Evolutionary conservation across 2,113 vertebrate species (phyloP).

Genomic region (Hippocampus zosterae): DNA sequence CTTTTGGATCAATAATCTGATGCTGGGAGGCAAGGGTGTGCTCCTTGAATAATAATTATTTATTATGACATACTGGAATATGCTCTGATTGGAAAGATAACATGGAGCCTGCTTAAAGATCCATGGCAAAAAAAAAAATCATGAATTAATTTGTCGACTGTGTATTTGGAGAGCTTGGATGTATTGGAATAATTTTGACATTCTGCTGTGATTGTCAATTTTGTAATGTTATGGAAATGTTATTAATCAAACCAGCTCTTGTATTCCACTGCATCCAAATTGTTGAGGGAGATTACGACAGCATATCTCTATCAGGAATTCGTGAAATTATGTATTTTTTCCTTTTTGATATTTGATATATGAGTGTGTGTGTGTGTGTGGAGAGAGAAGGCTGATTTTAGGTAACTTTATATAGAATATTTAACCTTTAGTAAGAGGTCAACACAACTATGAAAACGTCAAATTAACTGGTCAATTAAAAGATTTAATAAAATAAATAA

Average conservation of each 20-base stretch:
- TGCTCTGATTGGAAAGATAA: neutral
- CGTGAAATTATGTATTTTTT: no score
- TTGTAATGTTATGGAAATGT: neutral
- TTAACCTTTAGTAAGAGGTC: no score
- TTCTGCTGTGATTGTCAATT: neutral
- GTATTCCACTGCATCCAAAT: neutral
- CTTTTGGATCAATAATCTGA: constrained; percentile 2
- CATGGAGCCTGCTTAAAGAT: neutral
- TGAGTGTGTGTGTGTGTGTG: no score
- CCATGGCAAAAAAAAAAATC: neutral
- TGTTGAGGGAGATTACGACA: neutral
- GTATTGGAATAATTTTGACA: neutral
- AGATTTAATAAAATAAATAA: no score
- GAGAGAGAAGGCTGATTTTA: no score
- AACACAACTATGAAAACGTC: no score
- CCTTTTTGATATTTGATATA: no score
- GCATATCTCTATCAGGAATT: neutral
- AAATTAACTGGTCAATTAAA: no score
- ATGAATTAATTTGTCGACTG: neutral
- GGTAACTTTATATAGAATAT: no score
- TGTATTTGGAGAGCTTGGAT: neutral
- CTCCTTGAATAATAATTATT: neutral
- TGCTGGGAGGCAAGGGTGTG: neutral
- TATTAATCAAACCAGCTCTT: neutral
- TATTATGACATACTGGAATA: neutral